Conservation (phyloP, 2,113 vertebrate genomes). For the Burhinus oedicnemus region DNA sequence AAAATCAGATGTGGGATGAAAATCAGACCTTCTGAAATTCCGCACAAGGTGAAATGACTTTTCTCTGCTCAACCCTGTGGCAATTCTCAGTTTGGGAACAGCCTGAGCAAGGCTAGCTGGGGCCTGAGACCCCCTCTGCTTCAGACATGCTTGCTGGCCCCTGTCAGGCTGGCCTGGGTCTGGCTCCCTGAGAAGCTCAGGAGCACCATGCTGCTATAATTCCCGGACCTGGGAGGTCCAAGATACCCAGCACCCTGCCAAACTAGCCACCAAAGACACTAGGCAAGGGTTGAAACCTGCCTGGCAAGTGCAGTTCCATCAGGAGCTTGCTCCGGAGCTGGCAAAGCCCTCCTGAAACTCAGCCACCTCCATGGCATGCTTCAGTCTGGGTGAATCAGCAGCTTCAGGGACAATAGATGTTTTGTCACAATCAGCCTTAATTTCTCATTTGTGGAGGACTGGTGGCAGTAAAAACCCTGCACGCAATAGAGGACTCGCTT, state of each 20-base stretch:
- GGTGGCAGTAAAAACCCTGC: neutral
- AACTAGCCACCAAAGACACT: neutral
- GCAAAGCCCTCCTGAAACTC: neutral
- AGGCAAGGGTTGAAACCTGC: neutral
- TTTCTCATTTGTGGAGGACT: neutral
- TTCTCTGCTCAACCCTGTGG: neutral
- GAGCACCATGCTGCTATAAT: neutral
- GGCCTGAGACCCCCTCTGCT: neutral
- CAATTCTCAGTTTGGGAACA: neutral
- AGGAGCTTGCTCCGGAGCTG: neutral
- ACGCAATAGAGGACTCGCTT: accelerated
- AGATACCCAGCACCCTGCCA: neutral
- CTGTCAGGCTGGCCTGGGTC: neutral
- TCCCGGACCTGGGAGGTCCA: neutral
- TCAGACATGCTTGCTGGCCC: neutral
- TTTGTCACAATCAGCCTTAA: neutral
- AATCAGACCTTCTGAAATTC: neutral
- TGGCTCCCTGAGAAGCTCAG: neutral
- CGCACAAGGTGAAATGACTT: neutral
- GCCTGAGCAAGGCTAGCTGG: neutral
- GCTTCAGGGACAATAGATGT: neutral
- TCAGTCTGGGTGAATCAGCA: neutral
- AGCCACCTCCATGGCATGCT: neutral
- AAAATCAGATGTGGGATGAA: neutral
- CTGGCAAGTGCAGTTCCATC: neutral